These are phyloP conservation scores for Gryllus bimaculatus DNA, from an alignment of 1,140 invertebrate species.

Conservation along the genomic window DNA sequence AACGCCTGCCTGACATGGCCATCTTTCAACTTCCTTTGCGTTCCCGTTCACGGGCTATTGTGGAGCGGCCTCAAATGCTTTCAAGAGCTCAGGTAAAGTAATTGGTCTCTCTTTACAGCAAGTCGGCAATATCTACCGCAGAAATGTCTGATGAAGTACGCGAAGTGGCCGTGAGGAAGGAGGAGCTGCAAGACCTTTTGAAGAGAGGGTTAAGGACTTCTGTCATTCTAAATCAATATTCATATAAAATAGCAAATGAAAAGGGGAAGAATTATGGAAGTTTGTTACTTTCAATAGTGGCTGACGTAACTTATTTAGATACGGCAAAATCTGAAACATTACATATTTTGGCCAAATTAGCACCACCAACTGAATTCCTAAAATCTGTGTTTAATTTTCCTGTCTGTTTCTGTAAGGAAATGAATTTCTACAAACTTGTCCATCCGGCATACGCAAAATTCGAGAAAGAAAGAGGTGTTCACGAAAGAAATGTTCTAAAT, in stretches of 20 bases:
- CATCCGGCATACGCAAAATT: neutral
- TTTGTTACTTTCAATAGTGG: neutral
- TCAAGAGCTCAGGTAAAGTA: no score
- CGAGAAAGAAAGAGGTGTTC: neutral
- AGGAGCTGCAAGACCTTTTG: no score
- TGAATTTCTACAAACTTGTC: conserved; percentile 10
- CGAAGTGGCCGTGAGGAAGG: no score
- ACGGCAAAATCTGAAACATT: conserved; percentile 9
- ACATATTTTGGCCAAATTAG: conserved; percentile 7
- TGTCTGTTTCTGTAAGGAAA: conserved; percentile 2
- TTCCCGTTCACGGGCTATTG: no score
- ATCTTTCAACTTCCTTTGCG: no score
- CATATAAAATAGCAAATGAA: neutral
- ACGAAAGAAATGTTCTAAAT: neutral
- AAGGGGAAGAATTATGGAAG: conserved; percentile 13
- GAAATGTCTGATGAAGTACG: no score
- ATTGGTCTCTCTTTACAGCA: no score
- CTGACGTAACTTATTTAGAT: neutral
- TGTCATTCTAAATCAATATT: no score
- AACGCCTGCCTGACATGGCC: no score
- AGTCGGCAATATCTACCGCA: no score
- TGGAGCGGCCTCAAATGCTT: no score
- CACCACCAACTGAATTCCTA: conserved; percentile 8
- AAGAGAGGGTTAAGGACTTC: no score
- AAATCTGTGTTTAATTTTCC: neutral